phyloP scores from a whole-genome alignment of 2,113 vertebrate genomes.

The Stigmatopora argus region DNA sequence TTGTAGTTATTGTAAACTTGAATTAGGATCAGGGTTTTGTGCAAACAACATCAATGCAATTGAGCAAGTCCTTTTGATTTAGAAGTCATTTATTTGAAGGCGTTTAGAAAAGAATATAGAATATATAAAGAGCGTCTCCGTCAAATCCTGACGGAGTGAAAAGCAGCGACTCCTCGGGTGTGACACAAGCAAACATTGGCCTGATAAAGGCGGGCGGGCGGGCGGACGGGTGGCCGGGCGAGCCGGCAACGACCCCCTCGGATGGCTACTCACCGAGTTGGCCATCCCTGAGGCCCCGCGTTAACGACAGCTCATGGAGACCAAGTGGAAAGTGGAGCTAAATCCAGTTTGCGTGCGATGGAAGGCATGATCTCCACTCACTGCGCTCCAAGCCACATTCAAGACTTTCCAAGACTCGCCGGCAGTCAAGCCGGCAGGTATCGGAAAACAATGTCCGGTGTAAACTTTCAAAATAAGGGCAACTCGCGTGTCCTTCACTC shows the following conservation, averaged over 20 bases:
- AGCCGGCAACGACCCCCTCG: not conserved
- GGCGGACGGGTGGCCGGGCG: too few species aligned
- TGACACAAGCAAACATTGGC: constrained; percentile 15
- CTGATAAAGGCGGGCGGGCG: not conserved
- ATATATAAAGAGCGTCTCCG: not conserved
- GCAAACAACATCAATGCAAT: too few species aligned
- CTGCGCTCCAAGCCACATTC: constrained; percentile 68
- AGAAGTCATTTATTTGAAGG: not conserved
- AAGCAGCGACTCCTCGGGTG: constrained; percentile 31
- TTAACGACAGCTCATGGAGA: constrained; percentile 81
- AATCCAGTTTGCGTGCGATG: constrained; percentile 63
- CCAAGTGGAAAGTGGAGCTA: constrained; percentile 62
- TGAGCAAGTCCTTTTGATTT: too few species aligned
- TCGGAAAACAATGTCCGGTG: accelerated
- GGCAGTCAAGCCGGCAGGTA: constrained; percentile 16
- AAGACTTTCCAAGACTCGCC: constrained; percentile 72
- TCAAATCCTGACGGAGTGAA: constrained; percentile 37
- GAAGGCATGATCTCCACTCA: constrained; percentile 78
- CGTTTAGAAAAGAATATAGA: not conserved
- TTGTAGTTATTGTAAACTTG: too few species aligned
- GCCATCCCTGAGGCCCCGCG: constrained; percentile 84
- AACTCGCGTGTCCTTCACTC: too few species aligned
- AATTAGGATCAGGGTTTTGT: too few species aligned
- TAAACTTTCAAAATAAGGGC: constrained; percentile 42
- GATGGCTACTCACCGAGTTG: constrained; percentile 82